phyloP scores from a whole-genome alignment of 2,888 invertebrate genomes.

The Perithous albicinctus region DNA sequence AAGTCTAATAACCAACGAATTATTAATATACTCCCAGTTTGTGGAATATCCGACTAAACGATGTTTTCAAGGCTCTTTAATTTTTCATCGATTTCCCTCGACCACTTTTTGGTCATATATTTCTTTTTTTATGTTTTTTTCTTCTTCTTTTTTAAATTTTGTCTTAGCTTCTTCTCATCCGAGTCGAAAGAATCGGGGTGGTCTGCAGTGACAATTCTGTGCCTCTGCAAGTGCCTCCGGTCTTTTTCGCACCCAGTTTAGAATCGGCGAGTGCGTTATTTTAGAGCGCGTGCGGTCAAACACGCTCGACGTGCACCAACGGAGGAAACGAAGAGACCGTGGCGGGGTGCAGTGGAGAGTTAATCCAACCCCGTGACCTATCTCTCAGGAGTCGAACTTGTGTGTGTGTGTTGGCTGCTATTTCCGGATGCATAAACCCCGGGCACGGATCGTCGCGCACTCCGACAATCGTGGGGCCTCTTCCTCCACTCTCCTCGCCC shows the following conservation, averaged over 20 bases:
- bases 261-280: constrained; percentile 17
- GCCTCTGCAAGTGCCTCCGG: not conserved
- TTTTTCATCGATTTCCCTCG: not conserved
- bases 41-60: not conserved
- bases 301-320: not conserved
- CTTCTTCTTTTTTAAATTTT: not conserved
- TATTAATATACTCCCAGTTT: not conserved
- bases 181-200: too few species aligned
- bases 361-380: constrained; percentile 78
- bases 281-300: constrained; percentile 3
- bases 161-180: too few species aligned
- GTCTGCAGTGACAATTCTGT: not conserved
- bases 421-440: constrained; percentile 71
- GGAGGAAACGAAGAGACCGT: not conserved
- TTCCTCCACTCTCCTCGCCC: not conserved
- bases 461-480: constrained; percentile 24
- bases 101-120: not conserved
- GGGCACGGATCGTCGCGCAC: constrained; percentile 25
- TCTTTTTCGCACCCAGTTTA: not conserved
- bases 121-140: not conserved
- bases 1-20: constrained; percentile 5
- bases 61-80: not conserved
- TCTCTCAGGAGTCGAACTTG: constrained; percentile 77
- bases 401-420: constrained; percentile 75
- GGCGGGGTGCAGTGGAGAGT: constrained; percentile 67